Percentiles rank a stretch among this genome's conserved stretches.
These are phyloP conservation scores for Tupaia chinensis DNA, from an alignment of 2,113 vertebrate species.

Conservation along the genomic window DNA sequence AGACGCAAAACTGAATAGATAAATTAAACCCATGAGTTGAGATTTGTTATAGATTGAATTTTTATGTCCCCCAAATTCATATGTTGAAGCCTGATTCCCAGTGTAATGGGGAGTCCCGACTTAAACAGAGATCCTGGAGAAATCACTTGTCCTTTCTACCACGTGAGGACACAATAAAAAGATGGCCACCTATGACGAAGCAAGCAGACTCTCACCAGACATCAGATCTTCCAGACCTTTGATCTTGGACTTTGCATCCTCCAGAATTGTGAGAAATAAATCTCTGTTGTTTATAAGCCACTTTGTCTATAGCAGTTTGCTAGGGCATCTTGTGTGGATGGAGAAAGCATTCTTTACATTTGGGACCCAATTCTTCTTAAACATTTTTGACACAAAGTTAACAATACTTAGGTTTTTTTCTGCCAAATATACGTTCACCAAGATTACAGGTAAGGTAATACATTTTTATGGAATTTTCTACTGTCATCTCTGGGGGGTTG, in stretches of 20 bases:
- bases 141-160: neutral
- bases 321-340: neutral
- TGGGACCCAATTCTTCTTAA: neutral
- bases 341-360: neutral
- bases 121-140: neutral
- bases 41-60: neutral
- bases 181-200: neutral
- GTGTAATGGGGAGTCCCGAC: neutral
- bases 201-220: neutral
- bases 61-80: neutral
- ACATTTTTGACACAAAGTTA: slow-evolving; percentile 24
- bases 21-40: neutral
- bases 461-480: slow-evolving; percentile 11
- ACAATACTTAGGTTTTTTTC: neutral
- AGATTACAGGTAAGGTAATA: neutral
- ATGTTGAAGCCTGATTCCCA: neutral
- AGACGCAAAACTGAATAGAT: neutral
- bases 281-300: neutral
- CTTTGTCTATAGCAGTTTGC: neutral
- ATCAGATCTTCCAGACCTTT: neutral
- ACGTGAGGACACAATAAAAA: neutral
- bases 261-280: neutral
- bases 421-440: neutral
- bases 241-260: neutral
- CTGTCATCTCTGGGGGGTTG: neutral